phyloP scores from a whole-genome alignment of 2,888 invertebrate species.

The Anthoptus insignis region DNA sequence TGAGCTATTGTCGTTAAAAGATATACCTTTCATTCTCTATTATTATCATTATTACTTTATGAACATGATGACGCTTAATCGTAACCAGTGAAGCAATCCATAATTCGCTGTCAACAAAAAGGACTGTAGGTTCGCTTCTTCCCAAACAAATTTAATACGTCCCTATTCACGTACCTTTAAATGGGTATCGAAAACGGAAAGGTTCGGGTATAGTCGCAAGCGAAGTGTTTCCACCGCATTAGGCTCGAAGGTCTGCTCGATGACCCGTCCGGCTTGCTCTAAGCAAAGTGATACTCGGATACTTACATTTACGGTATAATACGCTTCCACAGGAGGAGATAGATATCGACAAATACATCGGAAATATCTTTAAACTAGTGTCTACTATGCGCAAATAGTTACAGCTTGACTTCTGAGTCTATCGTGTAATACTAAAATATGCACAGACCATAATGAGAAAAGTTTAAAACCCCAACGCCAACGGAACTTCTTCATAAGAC shows the following conservation, averaged over 20 bases:
- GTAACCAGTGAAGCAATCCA: not conserved
- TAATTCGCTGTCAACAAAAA: slow-evolving; percentile 5
- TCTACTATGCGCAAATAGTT: no score
- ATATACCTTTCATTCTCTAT: no score
- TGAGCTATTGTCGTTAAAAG: no score
- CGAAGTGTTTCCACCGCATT: slow-evolving; percentile 27
- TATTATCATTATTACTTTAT: no score
- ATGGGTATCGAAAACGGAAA: slow-evolving; percentile 26
- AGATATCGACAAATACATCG: slow-evolving; percentile 5
- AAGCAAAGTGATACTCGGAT: slow-evolving; percentile 18
- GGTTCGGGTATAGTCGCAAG: slow-evolving; percentile 20
- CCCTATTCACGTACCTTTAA: slow-evolving; percentile 19
- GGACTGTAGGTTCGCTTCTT: not conserved
- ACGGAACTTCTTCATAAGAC: no score
- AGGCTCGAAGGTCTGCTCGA: slow-evolving; percentile 17
- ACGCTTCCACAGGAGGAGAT: slow-evolving; percentile 3
- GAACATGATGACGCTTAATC: not conserved
- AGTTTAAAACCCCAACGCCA: no score
- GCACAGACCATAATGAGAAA: no score
- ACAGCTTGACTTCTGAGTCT: no score
- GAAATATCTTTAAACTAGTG: no score
- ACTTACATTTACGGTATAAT: slow-evolving; percentile 8
- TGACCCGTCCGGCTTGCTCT: slow-evolving; percentile 24
- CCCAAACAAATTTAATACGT: slow-evolving; percentile 18
- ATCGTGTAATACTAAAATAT: not conserved